These are phyloP conservation scores for Agriotes lineatus DNA, from an alignment of 2,888 invertebrate genomes.

Conservation along the genomic window DNA sequence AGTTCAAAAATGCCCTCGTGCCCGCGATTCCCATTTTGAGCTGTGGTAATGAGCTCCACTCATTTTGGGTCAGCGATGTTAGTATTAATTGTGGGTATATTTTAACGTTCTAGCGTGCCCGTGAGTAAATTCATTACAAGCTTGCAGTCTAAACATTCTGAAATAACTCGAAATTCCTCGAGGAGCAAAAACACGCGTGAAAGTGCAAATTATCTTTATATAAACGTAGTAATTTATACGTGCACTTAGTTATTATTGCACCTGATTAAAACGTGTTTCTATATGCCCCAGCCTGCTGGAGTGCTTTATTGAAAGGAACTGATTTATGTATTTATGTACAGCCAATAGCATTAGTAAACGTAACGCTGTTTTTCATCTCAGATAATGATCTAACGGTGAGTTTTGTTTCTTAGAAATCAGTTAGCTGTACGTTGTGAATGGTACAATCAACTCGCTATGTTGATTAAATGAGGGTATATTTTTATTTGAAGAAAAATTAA, in stretches of 20 bases:
- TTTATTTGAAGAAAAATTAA: no score
- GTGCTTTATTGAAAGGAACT: no score
- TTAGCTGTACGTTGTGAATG: no score
- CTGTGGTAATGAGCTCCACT: background rate
- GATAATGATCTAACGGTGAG: no score
- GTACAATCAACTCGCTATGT: no score
- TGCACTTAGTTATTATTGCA: background rate
- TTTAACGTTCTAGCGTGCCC: conserved; percentile 13
- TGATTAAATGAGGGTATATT: no score
- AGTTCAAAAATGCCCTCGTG: background rate
- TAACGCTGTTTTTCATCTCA: no score
- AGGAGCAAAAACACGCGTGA: conserved; percentile 16
- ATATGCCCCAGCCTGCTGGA: no score
- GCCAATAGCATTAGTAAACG: no score
- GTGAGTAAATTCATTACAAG: conserved; percentile 11
- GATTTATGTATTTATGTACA: no score
- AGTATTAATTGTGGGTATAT: conserved; percentile 14
- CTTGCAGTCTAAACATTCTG: conserved; percentile 21
- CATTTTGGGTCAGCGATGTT: conserved; percentile 2
- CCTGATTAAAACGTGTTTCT: background rate
- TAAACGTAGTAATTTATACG: conserved; percentile 10
- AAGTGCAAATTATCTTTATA: conserved; percentile 13
- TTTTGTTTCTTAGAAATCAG: no score
- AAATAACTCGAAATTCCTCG: conserved; percentile 6
- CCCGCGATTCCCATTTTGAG: background rate